Percentiles rank a stretch among this genome's conserved stretches.
These are phyloP conservation scores for Sarcophaga bullata DNA, from an alignment of 1,140 invertebrate species.

Conservation along the genomic window DNA sequence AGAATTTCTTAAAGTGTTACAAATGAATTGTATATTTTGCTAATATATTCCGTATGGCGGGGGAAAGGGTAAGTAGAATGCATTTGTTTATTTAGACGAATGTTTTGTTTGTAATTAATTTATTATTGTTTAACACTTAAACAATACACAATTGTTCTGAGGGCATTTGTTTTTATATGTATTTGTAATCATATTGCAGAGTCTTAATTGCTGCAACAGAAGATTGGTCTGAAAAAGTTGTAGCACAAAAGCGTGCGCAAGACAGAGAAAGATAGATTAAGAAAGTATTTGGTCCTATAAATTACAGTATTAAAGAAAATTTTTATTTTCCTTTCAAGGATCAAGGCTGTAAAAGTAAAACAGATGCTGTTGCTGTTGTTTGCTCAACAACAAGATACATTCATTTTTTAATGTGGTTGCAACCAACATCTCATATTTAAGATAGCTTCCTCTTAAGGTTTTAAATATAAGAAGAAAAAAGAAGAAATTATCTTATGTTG, in stretches of 20 bases:
- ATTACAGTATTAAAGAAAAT: slow-evolving; percentile 9
- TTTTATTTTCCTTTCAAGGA: slow-evolving; percentile 1
- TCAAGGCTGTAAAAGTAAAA: slow-evolving; percentile 10
- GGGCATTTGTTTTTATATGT: neutral
- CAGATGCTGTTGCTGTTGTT: slow-evolving; percentile 52
- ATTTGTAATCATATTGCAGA: neutral
- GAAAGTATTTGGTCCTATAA: neutral
- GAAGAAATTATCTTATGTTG: neutral
- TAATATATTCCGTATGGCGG: neutral
- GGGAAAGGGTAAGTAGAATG: neutral
- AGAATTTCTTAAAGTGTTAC: slow-evolving; percentile 33
- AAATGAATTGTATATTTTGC: slow-evolving; percentile 21
- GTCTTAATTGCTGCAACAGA: no score
- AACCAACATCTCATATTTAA: neutral
- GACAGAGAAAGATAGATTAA: neutral
- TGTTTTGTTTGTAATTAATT: slow-evolving; percentile 62
- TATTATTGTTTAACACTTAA: slow-evolving; percentile 66
- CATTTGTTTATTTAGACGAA: neutral
- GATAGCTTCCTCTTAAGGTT: no score
- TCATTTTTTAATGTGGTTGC: slow-evolving; percentile 13
- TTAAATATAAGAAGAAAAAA: neutral
- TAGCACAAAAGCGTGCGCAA: no score
- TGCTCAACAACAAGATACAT: neutral
- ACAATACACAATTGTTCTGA: slow-evolving; percentile 31
- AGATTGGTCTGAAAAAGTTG: no score